Evolutionary conservation across 1,140 invertebrate species (phyloP), one percentile per base, ranked within the genome.

Genomic region (Meloidogyne exigua): DNA sequence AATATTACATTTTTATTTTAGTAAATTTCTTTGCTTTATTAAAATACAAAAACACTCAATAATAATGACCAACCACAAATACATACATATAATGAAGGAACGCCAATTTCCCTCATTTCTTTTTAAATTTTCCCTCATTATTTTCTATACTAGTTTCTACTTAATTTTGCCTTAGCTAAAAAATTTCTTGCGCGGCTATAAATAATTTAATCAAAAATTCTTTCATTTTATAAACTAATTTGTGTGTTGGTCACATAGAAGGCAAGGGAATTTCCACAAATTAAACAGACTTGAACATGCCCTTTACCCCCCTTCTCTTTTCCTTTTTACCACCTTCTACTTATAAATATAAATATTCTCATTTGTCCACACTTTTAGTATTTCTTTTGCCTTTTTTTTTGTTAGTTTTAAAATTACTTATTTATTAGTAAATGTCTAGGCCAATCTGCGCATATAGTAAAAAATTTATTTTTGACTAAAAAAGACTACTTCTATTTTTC

Each of bases 191-290:
- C 36, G 36, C 36, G 9, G 36, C 3, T 39, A 39, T 39, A 39
- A 39, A 39, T 57, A 57, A 57, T 57, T 57, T 57, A 57, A 57
- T 57, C 5, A 57, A n/a, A 57, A 57, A 57, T 57, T 57, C 18
- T 57, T 57, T 57, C 49, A n/a, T 57, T n/a, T 57, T 57, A 57
- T 57, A n/a, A 57, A 57, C 49, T 57, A 57, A 57, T 57, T 57
- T 57, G 18, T 57, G 15, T 49, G 10, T 39, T 49, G 49, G 49
- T n/a, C n/a, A 57, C 10, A n/a, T 18, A 18, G 7, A 57, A 57
- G 49, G 49, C 18, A 57, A 57, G 49, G 49, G 49, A 57, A 57
- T 57, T 57, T 21, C 18, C n/a, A 57, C 5, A 18, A 7, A n/a
- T n/a, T 4, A 9, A n/a, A n/a, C 18, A n/a, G 7, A n/a, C 18